These are phyloP conservation scores for Erithacus rubecula DNA, from an alignment of 2,797 vertebrate species.

Conservation along the genomic window DNA sequence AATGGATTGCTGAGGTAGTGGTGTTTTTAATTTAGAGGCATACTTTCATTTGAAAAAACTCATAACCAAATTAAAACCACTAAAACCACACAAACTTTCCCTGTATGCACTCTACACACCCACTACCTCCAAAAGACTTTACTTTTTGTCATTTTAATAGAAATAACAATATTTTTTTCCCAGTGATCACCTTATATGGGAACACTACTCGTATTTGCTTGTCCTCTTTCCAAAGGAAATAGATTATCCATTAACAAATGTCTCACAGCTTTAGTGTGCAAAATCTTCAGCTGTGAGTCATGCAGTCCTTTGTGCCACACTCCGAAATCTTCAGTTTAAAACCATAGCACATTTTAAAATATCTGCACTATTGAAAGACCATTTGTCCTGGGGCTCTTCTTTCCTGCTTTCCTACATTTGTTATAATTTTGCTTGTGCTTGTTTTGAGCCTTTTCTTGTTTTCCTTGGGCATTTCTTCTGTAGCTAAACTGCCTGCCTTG, in stretches of 20 bases:
- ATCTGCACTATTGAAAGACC: neutral
- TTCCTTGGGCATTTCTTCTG: neutral
- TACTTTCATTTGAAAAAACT: neutral
- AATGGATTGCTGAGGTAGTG: neutral
- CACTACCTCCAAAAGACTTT: neutral
- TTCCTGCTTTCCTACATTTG: neutral
- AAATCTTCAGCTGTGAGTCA: conserved; percentile 50
- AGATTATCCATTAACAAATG: conserved; percentile 53
- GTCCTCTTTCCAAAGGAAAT: conserved; percentile 23
- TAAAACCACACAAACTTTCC: neutral
- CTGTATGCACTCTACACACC: neutral
- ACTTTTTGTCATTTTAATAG: neutral
- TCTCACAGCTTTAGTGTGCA: neutral
- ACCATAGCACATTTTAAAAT: neutral
- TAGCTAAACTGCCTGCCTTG: neutral
- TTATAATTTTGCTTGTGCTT: conserved; percentile 14
- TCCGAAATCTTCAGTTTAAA: conserved; percentile 11
- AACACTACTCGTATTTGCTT: neutral
- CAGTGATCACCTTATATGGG: neutral
- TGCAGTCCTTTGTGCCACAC: neutral
- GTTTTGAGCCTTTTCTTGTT: neutral
- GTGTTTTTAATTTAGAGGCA: neutral
- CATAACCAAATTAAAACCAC: no score
- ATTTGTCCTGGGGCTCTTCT: neutral
- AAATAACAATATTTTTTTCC: neutral